Evolutionary conservation across 2,888 invertebrate genomes (phyloP).

Genomic region (Nebria salina): DNA sequence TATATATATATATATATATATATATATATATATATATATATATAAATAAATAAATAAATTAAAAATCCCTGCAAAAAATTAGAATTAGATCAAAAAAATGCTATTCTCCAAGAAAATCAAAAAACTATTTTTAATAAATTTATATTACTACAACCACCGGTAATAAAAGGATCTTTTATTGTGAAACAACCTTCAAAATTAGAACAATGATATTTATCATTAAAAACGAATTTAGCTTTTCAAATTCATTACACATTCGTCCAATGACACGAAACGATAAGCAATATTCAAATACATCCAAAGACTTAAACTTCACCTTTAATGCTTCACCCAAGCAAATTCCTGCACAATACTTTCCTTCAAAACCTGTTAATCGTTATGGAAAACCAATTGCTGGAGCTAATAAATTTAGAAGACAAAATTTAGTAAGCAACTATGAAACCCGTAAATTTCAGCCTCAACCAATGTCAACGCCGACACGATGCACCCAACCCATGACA

Average conservation of each 20-base stretch:
- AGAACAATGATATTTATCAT: constrained; percentile 16
- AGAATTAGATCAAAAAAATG: too few relatives aligned
- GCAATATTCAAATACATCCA: neutral
- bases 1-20: too few relatives aligned
- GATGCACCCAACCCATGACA: neutral
- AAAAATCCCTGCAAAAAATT: too few relatives aligned
- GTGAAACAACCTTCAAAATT: constrained; percentile 7
- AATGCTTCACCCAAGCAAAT: neutral
- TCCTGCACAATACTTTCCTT: neutral
- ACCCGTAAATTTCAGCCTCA: neutral
- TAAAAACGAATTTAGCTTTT: neutral
- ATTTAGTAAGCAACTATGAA: neutral
- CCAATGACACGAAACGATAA: neutral
- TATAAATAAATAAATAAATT: too few relatives aligned
- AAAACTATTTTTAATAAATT: too few relatives aligned
- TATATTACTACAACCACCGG: neutral
- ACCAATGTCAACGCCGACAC: neutral
- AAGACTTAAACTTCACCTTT: neutral
- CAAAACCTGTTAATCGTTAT: neutral
- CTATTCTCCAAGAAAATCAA: too few relatives aligned
- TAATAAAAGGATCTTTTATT: constrained; percentile 23
- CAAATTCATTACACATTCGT: neutral
- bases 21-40: too few relatives aligned
- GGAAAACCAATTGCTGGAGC: neutral
- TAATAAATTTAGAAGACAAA: neutral